A percentile compares a stretch with the other conserved stretches of the same genome.
Conservation (phyloP, 2,888 invertebrate genomes). For the Tetanocera ferruginea region DNA sequence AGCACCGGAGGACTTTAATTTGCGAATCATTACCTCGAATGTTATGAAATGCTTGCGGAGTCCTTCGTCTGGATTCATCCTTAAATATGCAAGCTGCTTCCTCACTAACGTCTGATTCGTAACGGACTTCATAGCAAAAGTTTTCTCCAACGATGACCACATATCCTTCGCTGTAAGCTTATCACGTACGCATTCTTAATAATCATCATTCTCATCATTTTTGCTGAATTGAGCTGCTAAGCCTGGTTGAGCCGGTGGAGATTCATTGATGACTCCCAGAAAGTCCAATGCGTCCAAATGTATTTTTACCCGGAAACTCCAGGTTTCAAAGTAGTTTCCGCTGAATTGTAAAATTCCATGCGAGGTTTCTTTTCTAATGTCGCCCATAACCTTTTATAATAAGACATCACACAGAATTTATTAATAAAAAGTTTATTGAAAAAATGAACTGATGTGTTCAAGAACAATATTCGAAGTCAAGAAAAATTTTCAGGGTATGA, state of each 20-base stretch:
- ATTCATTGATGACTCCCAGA: neutral
- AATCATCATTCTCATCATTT: constrained; percentile 32
- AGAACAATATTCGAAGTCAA: neutral
- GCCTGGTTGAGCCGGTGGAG: neutral
- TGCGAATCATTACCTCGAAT: constrained; percentile 13
- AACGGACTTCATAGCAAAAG: constrained; percentile 25
- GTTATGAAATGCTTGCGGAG: constrained; percentile 26
- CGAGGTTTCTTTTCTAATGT: neutral
- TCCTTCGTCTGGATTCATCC: too few species aligned
- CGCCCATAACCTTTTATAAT: constrained; percentile 15
- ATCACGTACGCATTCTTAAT: constrained; percentile 30
- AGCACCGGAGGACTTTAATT: neutral
- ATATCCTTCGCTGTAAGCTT: constrained; percentile 34
- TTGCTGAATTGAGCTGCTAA: neutral
- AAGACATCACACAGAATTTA: neutral
- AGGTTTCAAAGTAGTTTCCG: constrained; percentile 10
- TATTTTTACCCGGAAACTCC: constrained; percentile 1
- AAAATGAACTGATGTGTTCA: neutral
- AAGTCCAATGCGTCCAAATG: constrained; percentile 13
- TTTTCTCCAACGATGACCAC: constrained; percentile 26
- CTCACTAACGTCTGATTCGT: constrained; percentile 26
- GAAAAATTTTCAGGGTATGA: neutral
- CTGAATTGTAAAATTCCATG: constrained; percentile 12
- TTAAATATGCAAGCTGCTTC: constrained; percentile 28
- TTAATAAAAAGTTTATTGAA: neutral